Conservation (phyloP, 2,797 vertebrate genomes). For the Rachycentron canadum region DNA sequence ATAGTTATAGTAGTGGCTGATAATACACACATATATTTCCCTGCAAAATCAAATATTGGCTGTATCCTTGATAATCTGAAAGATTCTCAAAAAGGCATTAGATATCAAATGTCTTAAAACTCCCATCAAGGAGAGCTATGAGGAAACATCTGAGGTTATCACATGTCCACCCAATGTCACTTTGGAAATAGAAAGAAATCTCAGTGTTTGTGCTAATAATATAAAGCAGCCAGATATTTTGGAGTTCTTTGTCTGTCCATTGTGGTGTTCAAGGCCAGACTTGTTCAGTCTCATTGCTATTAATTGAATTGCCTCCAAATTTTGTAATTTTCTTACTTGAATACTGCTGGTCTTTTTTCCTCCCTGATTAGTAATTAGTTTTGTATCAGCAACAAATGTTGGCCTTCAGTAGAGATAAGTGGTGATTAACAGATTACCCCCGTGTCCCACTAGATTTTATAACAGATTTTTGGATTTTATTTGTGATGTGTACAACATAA, state of each 20-base stretch:
- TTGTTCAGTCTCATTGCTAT: neutral
- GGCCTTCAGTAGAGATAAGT: neutral
- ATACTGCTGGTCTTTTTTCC: neutral
- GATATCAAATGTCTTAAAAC: conserved; percentile 45
- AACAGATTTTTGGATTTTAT: neutral
- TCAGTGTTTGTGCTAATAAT: conserved; percentile 15
- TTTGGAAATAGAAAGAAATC: conserved; percentile 10
- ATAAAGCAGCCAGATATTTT: conserved; percentile 6
- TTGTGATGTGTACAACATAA: neutral
- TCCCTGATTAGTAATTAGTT: conserved; percentile 15
- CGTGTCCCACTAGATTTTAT: neutral
- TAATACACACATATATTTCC: conserved; percentile 42
- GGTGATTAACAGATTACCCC: neutral
- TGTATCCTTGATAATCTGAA: conserved; percentile 51
- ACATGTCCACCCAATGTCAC: neutral
- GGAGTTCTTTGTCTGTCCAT: conserved; percentile 7
- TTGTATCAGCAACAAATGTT: conserved; percentile 2
- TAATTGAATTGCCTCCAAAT: neutral
- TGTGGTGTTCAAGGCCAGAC: conserved; percentile 29
- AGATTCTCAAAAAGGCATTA: conserved; percentile 10
- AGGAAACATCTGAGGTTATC: conserved; percentile 39
- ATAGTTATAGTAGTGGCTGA: conserved; percentile 39
- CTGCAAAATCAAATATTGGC: conserved; percentile 26
- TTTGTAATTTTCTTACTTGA: neutral
- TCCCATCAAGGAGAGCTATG: conserved; percentile 17